Percentiles rank a stretch among this genome's conserved stretches.
These are phyloP conservation scores for Brachionus sp. DNA, from an alignment of 1,140 invertebrate genomes.

Conservation along the genomic window DNA sequence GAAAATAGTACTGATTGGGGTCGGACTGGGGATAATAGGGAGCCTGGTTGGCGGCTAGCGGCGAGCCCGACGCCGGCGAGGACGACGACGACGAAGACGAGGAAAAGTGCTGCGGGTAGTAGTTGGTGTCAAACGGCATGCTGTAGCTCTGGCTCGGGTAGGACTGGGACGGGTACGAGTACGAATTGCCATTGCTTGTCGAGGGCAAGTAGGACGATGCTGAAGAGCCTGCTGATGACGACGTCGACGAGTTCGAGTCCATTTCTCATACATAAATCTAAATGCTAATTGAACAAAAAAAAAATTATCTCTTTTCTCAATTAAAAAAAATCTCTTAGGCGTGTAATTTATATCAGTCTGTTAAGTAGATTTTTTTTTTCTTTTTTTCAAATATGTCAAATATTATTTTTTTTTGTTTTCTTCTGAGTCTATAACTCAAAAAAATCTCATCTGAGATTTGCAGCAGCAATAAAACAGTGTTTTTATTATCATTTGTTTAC, in stretches of 20 bases:
- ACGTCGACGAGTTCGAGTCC: neutral
- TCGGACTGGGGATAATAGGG: neutral
- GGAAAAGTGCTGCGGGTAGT: neutral
- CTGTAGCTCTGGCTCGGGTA: neutral
- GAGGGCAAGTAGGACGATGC: neutral
- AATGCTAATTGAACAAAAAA: neutral
- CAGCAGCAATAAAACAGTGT: neutral
- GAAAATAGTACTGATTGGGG: neutral
- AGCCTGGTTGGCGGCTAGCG: neutral
- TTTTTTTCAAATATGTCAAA: slow-evolving; percentile 38
- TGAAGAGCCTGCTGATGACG: neutral
- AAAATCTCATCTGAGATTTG: neutral
- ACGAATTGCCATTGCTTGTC: neutral
- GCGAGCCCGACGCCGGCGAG: neutral
- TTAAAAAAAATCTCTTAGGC: neutral
- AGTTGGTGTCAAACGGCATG: neutral
- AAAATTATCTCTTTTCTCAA: neutral
- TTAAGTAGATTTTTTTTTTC: neutral
- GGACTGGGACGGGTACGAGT: neutral
- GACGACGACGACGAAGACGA: slow-evolving; percentile 16
- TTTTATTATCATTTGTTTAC: neutral
- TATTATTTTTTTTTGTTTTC: neutral
- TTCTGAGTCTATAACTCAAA: no score
- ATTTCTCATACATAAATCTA: neutral
- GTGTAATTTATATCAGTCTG: slow-evolving; percentile 31